phyloP scores from a whole-genome alignment of 2,797 vertebrate genomes.

The Heterohyrax brucei region DNA sequence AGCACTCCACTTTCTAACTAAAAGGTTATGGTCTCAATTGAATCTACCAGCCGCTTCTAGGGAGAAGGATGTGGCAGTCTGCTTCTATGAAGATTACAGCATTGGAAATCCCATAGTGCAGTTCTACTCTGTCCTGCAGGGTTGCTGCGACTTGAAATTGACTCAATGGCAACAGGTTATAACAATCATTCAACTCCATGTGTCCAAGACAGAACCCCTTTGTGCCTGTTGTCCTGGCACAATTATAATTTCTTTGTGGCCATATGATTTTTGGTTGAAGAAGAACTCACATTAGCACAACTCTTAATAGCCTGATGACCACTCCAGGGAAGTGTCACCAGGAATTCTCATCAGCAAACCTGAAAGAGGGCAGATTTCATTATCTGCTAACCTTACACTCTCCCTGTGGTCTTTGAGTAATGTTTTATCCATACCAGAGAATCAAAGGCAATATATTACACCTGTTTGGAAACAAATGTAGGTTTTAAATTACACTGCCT shows the following conservation, averaged over 20 bases:
- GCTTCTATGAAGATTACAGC: too few species aligned
- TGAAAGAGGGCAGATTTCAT: constrained; percentile 13
- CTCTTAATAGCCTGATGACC: background rate
- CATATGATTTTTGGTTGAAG: background rate
- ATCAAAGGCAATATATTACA: constrained; percentile 71
- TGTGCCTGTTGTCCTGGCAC: background rate
- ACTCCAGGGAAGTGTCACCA: background rate
- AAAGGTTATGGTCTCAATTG: background rate
- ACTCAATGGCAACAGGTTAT: background rate
- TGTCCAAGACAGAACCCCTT: background rate
- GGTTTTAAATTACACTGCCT: constrained; percentile 65
- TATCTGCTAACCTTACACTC: constrained; percentile 13
- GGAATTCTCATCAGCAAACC: constrained; percentile 36
- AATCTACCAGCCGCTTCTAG: background rate
- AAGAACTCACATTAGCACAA: background rate
- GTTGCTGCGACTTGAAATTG: background rate
- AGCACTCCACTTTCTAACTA: too few species aligned
- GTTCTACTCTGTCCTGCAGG: background rate
- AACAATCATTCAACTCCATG: background rate
- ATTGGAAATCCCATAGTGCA: background rate
- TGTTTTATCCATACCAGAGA: constrained; percentile 65
- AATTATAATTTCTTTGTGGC: background rate
- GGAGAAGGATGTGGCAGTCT: background rate
- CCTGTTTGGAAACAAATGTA: constrained; percentile 66
- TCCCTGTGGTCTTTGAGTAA: constrained; percentile 1